These are phyloP conservation scores for Caenorhabditis sp. DNA, from an alignment of 2,888 invertebrate species.

Conservation along the genomic window DNA sequence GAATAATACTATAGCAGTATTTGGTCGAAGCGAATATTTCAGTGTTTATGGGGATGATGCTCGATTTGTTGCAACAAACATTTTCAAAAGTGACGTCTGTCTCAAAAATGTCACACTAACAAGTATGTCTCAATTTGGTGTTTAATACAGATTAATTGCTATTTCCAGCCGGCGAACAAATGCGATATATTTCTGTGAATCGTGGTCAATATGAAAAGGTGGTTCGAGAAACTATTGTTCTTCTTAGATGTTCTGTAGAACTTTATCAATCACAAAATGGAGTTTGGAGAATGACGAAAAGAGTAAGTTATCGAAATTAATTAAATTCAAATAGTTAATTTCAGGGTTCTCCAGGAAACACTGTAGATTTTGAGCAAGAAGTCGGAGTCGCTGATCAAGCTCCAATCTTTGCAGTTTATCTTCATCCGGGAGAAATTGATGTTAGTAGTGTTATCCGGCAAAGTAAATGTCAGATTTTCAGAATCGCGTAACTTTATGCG, in stretches of 20 bases:
- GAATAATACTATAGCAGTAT: constrained; percentile 56
- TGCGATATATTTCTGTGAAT: constrained; percentile 52
- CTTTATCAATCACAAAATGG: constrained; percentile 47
- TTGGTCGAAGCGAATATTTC: constrained; percentile 53
- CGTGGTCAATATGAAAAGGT: constrained; percentile 55
- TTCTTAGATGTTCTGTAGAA: constrained; percentile 54
- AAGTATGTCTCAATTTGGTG: constrained; percentile 11
- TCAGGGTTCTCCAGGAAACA: constrained; percentile 55
- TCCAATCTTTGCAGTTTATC: constrained; percentile 46
- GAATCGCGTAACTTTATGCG: constrained; percentile 51
- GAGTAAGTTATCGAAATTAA: constrained; percentile 1
- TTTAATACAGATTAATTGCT: too few relatives aligned
- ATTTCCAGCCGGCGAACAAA: constrained; percentile 33
- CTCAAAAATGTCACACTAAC: constrained; percentile 41
- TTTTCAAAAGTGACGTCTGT: constrained; percentile 62
- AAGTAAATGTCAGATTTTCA: constrained; percentile 23
- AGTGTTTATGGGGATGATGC: constrained; percentile 62
- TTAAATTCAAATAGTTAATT: neutral
- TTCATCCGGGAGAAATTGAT: constrained; percentile 45
- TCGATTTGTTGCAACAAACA: constrained; percentile 54
- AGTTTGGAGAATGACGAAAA: constrained; percentile 48
- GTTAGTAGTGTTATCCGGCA: constrained; percentile 15
- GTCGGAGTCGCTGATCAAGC: constrained; percentile 53
- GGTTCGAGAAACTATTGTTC: constrained; percentile 46
- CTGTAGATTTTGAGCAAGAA: constrained; percentile 59